Evolutionary conservation across 2,113 vertebrate genomes (phyloP), one percentile per base, ranked within the genome.

Genomic region (Strigops habroptila): DNA sequence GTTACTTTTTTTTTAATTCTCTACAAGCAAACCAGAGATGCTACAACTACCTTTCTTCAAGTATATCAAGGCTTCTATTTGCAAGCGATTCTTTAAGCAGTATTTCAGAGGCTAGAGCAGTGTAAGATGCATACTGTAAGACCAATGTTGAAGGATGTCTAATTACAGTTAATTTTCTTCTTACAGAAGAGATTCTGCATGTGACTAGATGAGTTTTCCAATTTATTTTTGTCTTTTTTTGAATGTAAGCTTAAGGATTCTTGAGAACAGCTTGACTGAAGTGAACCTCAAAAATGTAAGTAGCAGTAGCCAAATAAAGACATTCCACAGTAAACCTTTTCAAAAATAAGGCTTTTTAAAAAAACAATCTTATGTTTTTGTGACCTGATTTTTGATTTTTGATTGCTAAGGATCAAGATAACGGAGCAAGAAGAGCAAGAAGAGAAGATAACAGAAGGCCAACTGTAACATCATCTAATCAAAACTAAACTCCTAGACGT

Each of bases 401-500:
- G 67, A 53, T 91, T 43, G 31, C 51, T 88, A 51, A 90, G 68
- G 59, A 75, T 55, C 57, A 59, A 19, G 30, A 33, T 55, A 55
- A 35, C 1, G 14, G n/a, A 59, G 57, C 33, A 59, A 59, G 33
- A 59, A 59, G 11, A 90, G 37, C 8, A 60, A 90, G 55, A 88
- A 83, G 4, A 7, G 24, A 80, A 81, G 53, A 2, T 87, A 96
- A 67, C 25, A 0, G 7, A 93, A 69, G 74, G 18, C 74, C 65
- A 87, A 25, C 44, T 82, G 31, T 79, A 95, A 64, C 31, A 79
- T 91, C 57, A 92, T 91, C 87, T 92, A 82, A 96, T 95, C 81
- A 96, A 82, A 95, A 82, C 64, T 87, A 91, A 89, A 94, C 62
- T 91, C 4, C 6, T 64, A 94, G 74, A 92, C 62, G 84, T 91